Base-by-base conservation (phyloP, 2,113 vertebrate species). In the Chauna torquata region DNA sequence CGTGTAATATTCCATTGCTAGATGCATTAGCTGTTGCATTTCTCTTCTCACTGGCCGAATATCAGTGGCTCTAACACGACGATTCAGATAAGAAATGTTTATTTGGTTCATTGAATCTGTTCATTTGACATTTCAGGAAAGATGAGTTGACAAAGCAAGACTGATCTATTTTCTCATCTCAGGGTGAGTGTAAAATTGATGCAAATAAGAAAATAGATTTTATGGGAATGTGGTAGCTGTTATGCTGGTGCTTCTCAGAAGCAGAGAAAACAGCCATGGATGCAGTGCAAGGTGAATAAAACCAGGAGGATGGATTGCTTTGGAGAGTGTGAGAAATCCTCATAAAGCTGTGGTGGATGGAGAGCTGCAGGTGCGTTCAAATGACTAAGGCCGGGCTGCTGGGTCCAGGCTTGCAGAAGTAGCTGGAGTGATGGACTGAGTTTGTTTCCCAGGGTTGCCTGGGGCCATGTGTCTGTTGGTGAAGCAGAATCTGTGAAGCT, bases 381-480 rank as follows among this genome's bases (percentile, higher is more conserved):
- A 2, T 64, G 78, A 4, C 17, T 6, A 32, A 42, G 72, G n/a
- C 55, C 0, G 1, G 16, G 20, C 68, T 61, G 38, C 27, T 25
- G 59, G 16, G 13, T 36, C 47, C 54, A 12, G 64, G 32, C 84
- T 45, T 45, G 77, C 28, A 12, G 20, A 19, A 47, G 24, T 12
- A 65, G 71, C 65, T 86, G 88, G 20, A 59, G 5, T 25, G 13
- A 30, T 25, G 12, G 14, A 1, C 5, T 23, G 58, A n/a, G 32
- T 45, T 44, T 20, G 32, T 50, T 22, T 10, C 55, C 16, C 11
- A 8, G 19, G 58, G 24, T 34, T 32, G 12, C 19, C 4, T 6
- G 9, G 12, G 14, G 16, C 47, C 6, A 1, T 0, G 0, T 32
- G 25, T 16, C 0, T 1, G 36, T 36, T 58, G 49, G 32, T 58